Percentiles rank a stretch among this genome's conserved stretches.
phyloP scores from a whole-genome alignment of 1,140 invertebrate species.

The Sitodiplosis mosellana region DNA sequence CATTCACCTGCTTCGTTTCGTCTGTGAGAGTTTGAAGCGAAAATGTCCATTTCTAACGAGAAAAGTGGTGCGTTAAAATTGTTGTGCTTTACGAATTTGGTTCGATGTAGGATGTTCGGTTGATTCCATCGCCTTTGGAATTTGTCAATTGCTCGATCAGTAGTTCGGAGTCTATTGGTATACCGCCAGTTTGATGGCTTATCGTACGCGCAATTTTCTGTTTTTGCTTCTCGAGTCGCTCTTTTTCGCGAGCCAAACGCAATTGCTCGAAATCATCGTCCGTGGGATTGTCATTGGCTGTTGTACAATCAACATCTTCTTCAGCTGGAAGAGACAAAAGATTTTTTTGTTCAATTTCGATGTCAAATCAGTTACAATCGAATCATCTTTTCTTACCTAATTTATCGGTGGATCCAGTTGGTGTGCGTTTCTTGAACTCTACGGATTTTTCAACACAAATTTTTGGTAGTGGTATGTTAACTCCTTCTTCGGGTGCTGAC shows the following conservation, averaged over 20 bases:
- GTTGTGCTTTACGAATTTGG: too few relatives aligned
- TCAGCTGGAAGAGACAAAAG: conserved; percentile 4
- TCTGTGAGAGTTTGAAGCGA: too few relatives aligned
- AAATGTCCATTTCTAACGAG: too few relatives aligned
- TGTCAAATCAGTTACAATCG: neutral
- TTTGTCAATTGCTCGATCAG: too few relatives aligned
- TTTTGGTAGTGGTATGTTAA: too few relatives aligned
- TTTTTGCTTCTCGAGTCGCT: conserved; percentile 25
- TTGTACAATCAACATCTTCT: conserved; percentile 1
- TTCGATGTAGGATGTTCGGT: too few relatives aligned
- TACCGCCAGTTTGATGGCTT: conserved; percentile 16
- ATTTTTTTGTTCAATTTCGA: neutral
- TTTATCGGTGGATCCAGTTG: too few relatives aligned
- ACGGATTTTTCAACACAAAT: neutral
- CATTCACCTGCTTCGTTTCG: too few relatives aligned
- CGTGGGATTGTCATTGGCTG: neutral
- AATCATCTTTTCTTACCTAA: too few relatives aligned
- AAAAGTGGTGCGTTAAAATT: too few relatives aligned
- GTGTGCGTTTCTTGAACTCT: neutral
- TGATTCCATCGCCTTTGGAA: too few relatives aligned
- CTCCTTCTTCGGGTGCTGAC: conserved; percentile 11
- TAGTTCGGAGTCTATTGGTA: too few relatives aligned
- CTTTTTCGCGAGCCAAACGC: conserved; percentile 28
- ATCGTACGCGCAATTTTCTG: conserved; percentile 28
- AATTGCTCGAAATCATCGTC: conserved; percentile 34